Conservation (phyloP, 2,113 vertebrate genomes). For the Chrysochloris asiatica region DNA sequence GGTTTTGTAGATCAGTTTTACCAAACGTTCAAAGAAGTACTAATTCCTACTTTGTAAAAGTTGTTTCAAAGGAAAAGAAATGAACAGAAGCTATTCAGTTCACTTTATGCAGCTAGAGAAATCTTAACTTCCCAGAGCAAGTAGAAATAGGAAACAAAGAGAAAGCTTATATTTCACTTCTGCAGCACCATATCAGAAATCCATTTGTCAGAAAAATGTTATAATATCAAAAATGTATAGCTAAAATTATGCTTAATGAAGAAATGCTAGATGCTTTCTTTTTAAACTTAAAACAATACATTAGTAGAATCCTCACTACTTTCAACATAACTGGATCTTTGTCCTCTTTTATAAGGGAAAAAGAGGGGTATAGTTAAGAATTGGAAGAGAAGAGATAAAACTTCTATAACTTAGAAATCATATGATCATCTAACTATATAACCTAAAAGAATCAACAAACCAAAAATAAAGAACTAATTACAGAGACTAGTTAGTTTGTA, state of each 20-base stretch:
- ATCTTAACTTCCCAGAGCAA: not conserved
- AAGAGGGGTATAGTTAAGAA: not conserved
- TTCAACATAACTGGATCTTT: not conserved
- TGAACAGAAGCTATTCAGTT: not conserved
- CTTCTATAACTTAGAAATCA: not conserved
- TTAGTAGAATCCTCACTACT: not conserved
- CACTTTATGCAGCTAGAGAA: not conserved
- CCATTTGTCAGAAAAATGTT: not conserved
- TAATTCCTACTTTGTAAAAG: not conserved
- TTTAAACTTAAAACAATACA: not conserved
- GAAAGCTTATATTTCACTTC: not conserved
- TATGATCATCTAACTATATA: not conserved
- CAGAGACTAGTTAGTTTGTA: not conserved
- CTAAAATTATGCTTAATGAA: not conserved
- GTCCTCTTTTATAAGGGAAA: not conserved
- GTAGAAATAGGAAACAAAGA: not conserved
- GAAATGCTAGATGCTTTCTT: not conserved
- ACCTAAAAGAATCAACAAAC: not conserved
- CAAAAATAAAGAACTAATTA: not conserved
- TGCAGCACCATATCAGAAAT: too few relatives aligned
- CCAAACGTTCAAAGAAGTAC: not conserved
- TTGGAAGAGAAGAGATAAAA: not conserved
- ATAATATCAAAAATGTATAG: not conserved
- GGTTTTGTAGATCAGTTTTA: conserved; percentile 5
- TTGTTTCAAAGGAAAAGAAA: conserved; percentile 12